Conservation (phyloP, 2,888 invertebrate genomes). For the Drosophila neonasuta region DNA sequence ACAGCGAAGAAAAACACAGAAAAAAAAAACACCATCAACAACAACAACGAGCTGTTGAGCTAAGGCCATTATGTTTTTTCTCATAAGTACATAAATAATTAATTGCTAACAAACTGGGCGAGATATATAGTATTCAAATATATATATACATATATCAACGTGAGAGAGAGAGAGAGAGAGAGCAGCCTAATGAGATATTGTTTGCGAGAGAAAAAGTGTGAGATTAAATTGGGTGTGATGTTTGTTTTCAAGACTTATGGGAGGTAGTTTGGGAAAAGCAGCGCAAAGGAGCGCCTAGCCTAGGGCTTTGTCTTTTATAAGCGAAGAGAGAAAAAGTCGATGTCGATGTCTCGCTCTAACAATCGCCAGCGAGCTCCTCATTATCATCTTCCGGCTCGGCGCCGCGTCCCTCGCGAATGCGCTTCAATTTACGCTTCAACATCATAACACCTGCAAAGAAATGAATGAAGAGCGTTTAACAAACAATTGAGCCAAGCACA, state of each 20-base stretch:
- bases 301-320: slow-evolving; percentile 54
- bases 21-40: slow-evolving; percentile 32
- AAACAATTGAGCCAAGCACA: no score
- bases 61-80: slow-evolving; percentile 44
- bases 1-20: slow-evolving; percentile 49
- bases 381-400: slow-evolving; percentile 76
- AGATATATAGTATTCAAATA: slow-evolving; percentile 6
- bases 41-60: slow-evolving; percentile 41
- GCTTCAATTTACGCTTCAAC: slow-evolving; percentile 81
- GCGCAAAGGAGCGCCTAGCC: slow-evolving; percentile 48
- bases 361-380: slow-evolving; percentile 65
- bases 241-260: slow-evolving; percentile 13
- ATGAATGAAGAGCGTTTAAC: neutral
- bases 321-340: slow-evolving; percentile 29
- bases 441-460: slow-evolving; percentile 80
- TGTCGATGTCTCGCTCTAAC: slow-evolving; percentile 14
- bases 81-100: slow-evolving; percentile 50
- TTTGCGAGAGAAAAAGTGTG: neutral
- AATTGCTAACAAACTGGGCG: slow-evolving; percentile 24
- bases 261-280: slow-evolving; percentile 45
- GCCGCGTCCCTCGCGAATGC: slow-evolving; percentile 81
- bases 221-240: slow-evolving; percentile 18
- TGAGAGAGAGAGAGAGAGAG: slow-evolving; percentile 22
- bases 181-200: slow-evolving; percentile 9
- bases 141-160: neutral